These are phyloP conservation scores for Coracopsis vasa DNA, from an alignment of 2,113 vertebrate genomes.

Conservation along the genomic window DNA sequence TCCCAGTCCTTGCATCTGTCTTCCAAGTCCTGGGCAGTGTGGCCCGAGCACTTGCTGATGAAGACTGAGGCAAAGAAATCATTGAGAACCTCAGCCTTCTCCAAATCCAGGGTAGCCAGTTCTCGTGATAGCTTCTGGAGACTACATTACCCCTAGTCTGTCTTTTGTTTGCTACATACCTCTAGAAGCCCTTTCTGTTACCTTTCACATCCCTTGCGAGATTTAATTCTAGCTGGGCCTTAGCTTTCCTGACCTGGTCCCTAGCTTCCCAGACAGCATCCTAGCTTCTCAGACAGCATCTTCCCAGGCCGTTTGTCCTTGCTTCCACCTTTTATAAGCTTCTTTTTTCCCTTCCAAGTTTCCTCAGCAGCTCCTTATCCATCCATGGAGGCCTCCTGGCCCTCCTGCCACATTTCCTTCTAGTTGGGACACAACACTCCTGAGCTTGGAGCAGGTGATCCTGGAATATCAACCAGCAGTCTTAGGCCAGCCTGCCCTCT, in stretches of 20 bases:
- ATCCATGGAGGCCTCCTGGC: background rate
- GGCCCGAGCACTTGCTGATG: background rate
- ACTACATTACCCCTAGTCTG: background rate
- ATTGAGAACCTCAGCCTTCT: background rate
- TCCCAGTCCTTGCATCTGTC: background rate
- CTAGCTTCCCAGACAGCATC: background rate
- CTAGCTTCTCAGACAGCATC: background rate
- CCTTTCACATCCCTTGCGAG: background rate
- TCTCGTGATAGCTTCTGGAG: background rate
- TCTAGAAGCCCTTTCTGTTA: background rate
- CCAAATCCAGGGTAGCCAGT: background rate
- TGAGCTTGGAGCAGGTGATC: background rate
- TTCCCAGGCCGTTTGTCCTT: background rate
- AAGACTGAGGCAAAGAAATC: background rate
- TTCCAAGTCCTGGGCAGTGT: background rate
- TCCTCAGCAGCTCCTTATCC: background rate
- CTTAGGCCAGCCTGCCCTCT: background rate
- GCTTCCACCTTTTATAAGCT: background rate
- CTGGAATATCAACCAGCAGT: background rate
- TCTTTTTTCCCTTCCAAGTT: background rate
- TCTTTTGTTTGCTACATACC: background rate
- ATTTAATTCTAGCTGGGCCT: background rate
- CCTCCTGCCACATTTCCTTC: background rate
- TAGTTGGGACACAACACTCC: background rate
- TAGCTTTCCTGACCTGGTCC: background rate